These are phyloP conservation scores for Perognathus longimembris DNA, from an alignment of 2,113 vertebrate genomes.

Conservation along the genomic window DNA sequence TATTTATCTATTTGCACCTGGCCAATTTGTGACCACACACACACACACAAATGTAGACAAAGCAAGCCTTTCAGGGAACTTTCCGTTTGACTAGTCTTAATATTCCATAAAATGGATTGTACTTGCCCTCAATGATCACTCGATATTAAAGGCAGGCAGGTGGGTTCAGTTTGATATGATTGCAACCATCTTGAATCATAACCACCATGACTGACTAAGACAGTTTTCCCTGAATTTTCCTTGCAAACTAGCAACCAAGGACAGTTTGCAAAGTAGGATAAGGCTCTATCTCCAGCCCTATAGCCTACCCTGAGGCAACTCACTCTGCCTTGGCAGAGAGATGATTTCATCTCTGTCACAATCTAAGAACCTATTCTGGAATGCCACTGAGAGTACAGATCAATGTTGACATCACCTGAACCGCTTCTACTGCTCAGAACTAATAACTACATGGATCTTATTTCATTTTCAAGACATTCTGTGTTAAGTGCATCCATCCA, in stretches of 20 bases:
- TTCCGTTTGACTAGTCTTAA: not conserved
- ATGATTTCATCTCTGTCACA: not conserved
- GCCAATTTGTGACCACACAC: not conserved
- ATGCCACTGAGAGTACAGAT: not conserved
- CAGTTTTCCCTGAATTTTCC: not conserved
- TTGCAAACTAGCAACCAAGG: not conserved
- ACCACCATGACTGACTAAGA: not conserved
- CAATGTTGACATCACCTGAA: slow-evolving; percentile 1
- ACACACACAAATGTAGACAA: not conserved
- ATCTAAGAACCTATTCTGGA: not conserved
- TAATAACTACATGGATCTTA: not conserved
- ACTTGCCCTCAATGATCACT: not conserved
- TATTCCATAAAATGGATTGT: not conserved
- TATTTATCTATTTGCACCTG: too few species aligned
- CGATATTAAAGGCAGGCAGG: not conserved
- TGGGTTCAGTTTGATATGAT: too few species aligned
- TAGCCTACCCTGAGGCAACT: not conserved
- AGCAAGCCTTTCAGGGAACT: not conserved
- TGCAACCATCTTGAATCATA: not conserved
- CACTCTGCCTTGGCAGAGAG: not conserved
- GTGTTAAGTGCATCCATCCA: not conserved
- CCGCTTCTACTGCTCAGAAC: not conserved
- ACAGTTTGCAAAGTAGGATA: not conserved
- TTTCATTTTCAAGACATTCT: slow-evolving; percentile 52
- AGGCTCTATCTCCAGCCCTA: not conserved